Evolutionary conservation across 2,888 invertebrate species (phyloP).

Genomic region (Hirtodrosophila confusa): DNA sequence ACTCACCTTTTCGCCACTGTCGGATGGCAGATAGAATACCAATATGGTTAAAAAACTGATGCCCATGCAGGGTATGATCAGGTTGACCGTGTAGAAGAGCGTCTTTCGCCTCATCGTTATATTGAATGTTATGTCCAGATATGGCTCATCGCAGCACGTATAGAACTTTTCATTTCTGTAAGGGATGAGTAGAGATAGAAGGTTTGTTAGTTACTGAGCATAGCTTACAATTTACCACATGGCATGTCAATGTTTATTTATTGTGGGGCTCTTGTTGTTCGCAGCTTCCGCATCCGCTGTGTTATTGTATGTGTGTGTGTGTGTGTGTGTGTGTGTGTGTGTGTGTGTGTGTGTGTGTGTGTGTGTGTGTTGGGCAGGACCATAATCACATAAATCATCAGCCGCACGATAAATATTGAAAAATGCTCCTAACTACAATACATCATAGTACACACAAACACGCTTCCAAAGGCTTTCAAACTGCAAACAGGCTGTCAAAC

Average conservation of each 20-base stretch:
- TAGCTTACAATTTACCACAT: conserved; percentile 36
- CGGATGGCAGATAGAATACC: conserved; percentile 98
- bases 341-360: conserved; percentile 5
- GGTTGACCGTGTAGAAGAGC: conserved; percentile 97
- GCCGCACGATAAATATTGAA: conserved; percentile 64
- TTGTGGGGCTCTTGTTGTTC: conserved; percentile 45
- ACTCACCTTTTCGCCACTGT: conserved; percentile 97
- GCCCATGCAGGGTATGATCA: conserved; percentile 98
- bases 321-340: conserved; percentile 5
- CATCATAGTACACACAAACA: conserved; percentile 9
- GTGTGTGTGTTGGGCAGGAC: conserved; percentile 22
- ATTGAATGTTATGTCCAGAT: conserved; percentile 98
- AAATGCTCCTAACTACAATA: conserved; percentile 27
- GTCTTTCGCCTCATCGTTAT: conserved; percentile 98
- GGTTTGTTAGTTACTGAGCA: not conserved
- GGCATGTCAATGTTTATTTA: conserved; percentile 53
- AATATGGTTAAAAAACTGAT: conserved; percentile 98
- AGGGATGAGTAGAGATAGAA: conserved; percentile 49
- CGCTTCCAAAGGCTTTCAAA: conserved; percentile 35
- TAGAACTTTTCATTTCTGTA: conserved; percentile 95
- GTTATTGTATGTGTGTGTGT: conserved; percentile 12
- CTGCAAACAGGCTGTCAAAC: conserved; percentile 5
- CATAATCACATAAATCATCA: conserved; percentile 63
- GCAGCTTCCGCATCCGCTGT: conserved; percentile 39
- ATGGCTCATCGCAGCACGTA: conserved; percentile 98